Evolutionary conservation across 2,888 invertebrate genomes (phyloP), one percentile per base, ranked within the genome.

Genomic region (Celastrina argiolus): DNA sequence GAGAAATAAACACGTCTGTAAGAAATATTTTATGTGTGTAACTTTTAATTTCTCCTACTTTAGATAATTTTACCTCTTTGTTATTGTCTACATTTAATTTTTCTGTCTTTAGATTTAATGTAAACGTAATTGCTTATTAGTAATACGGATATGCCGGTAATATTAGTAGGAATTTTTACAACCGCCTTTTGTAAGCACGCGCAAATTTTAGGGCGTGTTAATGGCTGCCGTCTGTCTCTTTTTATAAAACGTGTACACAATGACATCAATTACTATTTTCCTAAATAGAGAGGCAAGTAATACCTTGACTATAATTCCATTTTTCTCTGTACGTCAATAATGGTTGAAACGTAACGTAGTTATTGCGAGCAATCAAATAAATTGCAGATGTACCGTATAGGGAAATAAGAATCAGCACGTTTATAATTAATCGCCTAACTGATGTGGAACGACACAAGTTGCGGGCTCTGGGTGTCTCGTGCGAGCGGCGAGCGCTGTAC

Each of bases 331-430:
- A 76, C 78, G 73, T 74, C 80, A 58, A 68, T 81, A 84, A 86
- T 85, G 84, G 81, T 82, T 85, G 79, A 83, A 85, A 83, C 86
- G 85, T 87, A 81, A 79, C 79, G 79, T 80, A 76, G 83, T 82
- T 82, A 85, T 86, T 85, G 85, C 80, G 75, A 76, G 84, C 80
- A 86, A 85, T 88, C 83, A 85, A 84, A 87, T 82, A 85, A 88
- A 89, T 88, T 87, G 83, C 83, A 76, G 80, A 80, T 82, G 78
- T 79, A 73, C 80, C 82, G 78, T 85, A 81, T 83, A 86, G 84
- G 86, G 87, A 84, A 88, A 87, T 83, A 78, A 83, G 83, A 83
- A 83, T 84, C 80, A 81, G 76, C 74, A 77, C 75, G 75, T 80
- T 83, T 82, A 81, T 80, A 81, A 88, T 90, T 88, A 89, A 86